phyloP scores from a whole-genome alignment of 2,113 vertebrate species.

The Orcinus orca region DNA sequence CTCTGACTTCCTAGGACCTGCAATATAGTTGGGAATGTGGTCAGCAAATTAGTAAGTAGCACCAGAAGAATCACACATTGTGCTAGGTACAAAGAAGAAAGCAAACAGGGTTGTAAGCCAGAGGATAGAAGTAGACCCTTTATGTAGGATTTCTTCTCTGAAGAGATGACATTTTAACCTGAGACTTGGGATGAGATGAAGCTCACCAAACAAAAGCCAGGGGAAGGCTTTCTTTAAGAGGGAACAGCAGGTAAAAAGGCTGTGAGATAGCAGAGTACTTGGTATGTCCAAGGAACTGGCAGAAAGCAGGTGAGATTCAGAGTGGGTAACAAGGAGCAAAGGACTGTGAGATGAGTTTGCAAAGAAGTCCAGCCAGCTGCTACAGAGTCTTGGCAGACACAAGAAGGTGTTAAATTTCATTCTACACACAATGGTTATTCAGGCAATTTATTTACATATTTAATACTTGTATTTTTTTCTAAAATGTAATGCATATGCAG shows the following conservation, averaged over 20 bases:
- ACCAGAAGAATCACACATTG: neutral
- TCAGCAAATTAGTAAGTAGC: neutral
- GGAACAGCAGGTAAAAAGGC: neutral
- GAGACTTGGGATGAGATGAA: neutral
- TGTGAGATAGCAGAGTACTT: accelerated
- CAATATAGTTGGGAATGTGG: accelerated
- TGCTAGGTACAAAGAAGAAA: neutral
- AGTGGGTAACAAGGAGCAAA: neutral
- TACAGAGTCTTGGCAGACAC: neutral
- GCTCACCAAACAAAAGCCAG: neutral
- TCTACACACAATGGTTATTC: neutral
- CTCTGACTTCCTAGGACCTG: neutral
- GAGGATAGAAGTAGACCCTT: neutral
- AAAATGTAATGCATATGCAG: neutral
- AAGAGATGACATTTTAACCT: neutral
- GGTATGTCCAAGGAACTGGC: neutral
- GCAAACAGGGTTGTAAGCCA: accelerated
- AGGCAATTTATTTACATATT: neutral
- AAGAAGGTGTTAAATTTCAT: neutral
- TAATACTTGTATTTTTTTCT: neutral
- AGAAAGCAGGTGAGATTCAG: neutral
- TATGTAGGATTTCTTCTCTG: accelerated
- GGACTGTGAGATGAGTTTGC: accelerated
- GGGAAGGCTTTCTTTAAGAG: too few relatives aligned
- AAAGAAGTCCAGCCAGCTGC: neutral